Base-by-base conservation (phyloP, 2,113 vertebrate species). In the Columba livia region DNA sequence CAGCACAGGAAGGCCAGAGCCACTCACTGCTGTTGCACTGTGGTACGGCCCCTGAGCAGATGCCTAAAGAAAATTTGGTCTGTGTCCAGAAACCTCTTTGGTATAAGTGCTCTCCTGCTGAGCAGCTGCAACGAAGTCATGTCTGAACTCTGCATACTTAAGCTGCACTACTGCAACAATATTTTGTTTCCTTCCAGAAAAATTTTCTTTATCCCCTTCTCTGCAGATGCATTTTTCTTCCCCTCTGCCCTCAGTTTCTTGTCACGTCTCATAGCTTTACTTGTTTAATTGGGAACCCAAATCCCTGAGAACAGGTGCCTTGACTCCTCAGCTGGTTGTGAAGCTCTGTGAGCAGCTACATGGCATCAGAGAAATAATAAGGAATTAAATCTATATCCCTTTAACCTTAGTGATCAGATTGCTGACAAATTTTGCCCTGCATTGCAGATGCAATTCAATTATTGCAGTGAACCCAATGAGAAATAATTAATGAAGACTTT, bases 401-500 rank as follows among this genome's bases (percentile, higher is more conserved):
- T 69, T 56, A 66, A 21, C 50, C 42, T 92, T 79, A 7, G 40
- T 56, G 65, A 75, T 75, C 83, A 94, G 69, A 34, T 58, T 71
- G 79, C 91, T 90, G 89, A 87, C 74, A 95, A 94, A 79, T 79
- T 80, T 95, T 87, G 70, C 62, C 85, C 90, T 94, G 85, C 89
- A 81, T 78, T 95, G 90, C 85, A 94, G 90, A 80, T 57, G 85
- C 0, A 2, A 91, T 89, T 83, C 74, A 95, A 77, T 96, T 96
- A 83, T 79, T 91, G 44, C 88, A 93, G 48, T 83, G 86, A 93
- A 85, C 34, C 42, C 71, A 34, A 79, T 94, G 80, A 85, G 85
- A 75, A 96, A 95, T 92, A 94, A 96, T 96, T 96, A 96, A 97
- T 85, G 88, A 93, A 93, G 77, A 83, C 65, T 42, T 94, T 93